Evolutionary conservation across 2,113 vertebrate genomes (phyloP).

Genomic region (Halcyon malimbica): DNA sequence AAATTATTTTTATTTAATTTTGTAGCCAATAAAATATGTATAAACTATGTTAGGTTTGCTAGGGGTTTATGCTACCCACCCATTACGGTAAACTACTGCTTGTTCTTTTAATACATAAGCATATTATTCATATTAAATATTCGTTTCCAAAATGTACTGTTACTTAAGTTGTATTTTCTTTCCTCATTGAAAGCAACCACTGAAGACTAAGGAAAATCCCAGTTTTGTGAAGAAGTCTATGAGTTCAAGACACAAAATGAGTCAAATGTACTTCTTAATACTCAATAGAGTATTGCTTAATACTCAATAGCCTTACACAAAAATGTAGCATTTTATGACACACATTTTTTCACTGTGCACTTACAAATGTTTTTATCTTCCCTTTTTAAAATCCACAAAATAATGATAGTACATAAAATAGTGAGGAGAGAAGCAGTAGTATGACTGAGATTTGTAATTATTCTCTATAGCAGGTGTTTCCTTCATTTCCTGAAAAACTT

Average conservation of each 20-base stretch:
- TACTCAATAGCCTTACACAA: neutral
- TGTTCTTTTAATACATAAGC: neutral
- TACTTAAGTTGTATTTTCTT: neutral
- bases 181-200: neutral
- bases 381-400: neutral
- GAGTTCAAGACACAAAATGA: neutral
- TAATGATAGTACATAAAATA: neutral
- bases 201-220: neutral
- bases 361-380: neutral
- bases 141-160: neutral
- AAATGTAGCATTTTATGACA: neutral
- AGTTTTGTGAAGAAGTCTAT: neutral
- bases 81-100: neutral
- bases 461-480: neutral
- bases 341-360: neutral
- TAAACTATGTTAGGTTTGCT: neutral
- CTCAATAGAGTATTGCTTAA: neutral
- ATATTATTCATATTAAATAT: neutral
- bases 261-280: neutral
- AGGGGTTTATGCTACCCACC: neutral
- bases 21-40: neutral
- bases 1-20: slow-evolving; percentile 21
- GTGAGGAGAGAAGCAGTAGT: neutral
- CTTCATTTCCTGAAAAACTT: neutral
- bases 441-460: neutral